phyloP scores from a whole-genome alignment of 2,113 vertebrate species.

The Glareola pratincola region DNA sequence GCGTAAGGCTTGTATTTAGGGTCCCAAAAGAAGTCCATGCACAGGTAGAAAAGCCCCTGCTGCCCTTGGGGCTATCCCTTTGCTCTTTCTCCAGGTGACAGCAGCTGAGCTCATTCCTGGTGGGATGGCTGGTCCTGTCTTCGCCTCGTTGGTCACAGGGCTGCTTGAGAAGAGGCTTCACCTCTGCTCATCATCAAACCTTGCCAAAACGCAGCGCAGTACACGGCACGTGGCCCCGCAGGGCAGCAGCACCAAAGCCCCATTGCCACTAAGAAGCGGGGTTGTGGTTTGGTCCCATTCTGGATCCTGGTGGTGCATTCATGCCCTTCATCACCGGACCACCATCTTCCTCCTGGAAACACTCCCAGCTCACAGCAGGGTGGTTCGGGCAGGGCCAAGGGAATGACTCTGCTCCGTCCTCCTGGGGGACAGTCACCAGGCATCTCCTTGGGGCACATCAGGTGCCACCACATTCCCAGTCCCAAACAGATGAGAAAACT shows the following conservation, averaged over 20 bases:
- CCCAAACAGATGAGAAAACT: not conserved
- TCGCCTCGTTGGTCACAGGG: not conserved
- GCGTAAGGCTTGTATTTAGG: not conserved
- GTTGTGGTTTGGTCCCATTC: not conserved
- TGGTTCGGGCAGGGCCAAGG: accelerated
- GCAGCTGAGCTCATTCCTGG: not conserved
- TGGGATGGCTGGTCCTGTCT: not conserved
- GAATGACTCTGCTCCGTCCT: not conserved
- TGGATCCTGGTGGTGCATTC: accelerated
- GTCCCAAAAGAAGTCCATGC: not conserved
- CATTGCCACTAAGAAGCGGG: not conserved
- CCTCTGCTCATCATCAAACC: not conserved
- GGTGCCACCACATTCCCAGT: not conserved
- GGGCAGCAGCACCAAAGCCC: not conserved
- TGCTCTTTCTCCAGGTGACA: not conserved
- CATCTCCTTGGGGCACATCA: not conserved
- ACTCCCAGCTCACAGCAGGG: not conserved
- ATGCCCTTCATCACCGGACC: not conserved
- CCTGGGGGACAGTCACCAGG: too few species aligned
- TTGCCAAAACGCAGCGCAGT: not conserved
- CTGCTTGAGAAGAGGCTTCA: not conserved
- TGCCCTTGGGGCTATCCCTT: not conserved
- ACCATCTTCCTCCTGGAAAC: not conserved
- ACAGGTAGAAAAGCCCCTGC: not conserved
- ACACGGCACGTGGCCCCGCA: not conserved